Percentiles rank a stretch among this genome's conserved stretches.
Conservation (phyloP, 2,113 vertebrate genomes). For the Bubalus kerabau region DNA sequence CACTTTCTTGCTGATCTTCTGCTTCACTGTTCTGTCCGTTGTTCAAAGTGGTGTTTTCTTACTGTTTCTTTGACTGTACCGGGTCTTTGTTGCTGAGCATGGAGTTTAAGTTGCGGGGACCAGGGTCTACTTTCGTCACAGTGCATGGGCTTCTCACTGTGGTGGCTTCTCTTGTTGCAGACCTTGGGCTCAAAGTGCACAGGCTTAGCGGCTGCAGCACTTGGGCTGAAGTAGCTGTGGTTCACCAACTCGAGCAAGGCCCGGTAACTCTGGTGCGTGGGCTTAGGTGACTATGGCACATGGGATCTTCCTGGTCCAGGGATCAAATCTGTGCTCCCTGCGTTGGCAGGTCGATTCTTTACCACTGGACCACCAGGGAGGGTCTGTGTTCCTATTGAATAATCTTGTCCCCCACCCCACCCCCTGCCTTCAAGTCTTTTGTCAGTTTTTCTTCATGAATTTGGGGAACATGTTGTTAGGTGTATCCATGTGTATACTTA, state of each 20-base stretch:
- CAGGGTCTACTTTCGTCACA: accelerated
- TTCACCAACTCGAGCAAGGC: neutral
- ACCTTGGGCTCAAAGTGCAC: neutral
- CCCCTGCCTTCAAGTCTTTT: accelerated
- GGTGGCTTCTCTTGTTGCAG: neutral
- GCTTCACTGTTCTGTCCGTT: neutral
- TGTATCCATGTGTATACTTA: neutral
- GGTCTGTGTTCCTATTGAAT: neutral
- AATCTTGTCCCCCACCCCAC: neutral
- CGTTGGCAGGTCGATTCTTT: neutral
- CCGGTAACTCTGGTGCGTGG: accelerated
- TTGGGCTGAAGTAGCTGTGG: neutral
- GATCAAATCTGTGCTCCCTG: neutral
- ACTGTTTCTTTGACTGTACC: neutral
- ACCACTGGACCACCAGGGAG: neutral
- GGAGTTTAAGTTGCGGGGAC: neutral
- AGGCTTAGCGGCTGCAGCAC: accelerated
- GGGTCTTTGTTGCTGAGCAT: neutral
- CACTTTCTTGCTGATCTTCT: neutral
- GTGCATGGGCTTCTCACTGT: neutral
- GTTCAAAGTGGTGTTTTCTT: neutral
- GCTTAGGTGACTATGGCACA: neutral
- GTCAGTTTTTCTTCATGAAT: neutral
- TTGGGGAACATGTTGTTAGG: neutral
- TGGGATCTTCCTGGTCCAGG: neutral